Conservation (phyloP, 2,113 vertebrate genomes). For the Zingel zingel region DNA sequence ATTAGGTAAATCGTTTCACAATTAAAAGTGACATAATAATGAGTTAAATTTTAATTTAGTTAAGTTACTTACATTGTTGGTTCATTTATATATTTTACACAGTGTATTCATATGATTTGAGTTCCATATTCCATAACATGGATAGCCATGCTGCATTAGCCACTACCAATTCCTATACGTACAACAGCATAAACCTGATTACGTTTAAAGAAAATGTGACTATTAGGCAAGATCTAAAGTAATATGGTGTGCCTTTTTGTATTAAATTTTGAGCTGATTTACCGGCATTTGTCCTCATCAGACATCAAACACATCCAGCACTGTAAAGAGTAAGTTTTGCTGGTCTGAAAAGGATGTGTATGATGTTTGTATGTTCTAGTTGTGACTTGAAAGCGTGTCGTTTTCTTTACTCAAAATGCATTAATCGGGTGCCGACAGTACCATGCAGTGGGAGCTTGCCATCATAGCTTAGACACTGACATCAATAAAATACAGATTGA, state of each 20-base stretch:
- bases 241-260: background rate
- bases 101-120: background rate
- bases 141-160: too few relatives aligned
- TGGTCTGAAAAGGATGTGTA: background rate
- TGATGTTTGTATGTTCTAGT: background rate
- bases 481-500: slow-evolving; percentile 8
- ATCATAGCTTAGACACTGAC: background rate
- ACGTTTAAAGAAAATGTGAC: background rate
- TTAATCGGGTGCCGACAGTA: background rate
- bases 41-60: background rate
- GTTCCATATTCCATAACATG: background rate
- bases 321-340: background rate
- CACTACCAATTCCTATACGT: too few relatives aligned
- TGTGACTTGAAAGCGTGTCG: background rate
- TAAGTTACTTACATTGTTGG: background rate
- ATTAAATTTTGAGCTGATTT: background rate
- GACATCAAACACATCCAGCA: background rate
- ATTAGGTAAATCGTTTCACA: background rate
- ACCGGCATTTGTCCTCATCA: background rate
- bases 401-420: background rate
- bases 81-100: background rate
- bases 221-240: background rate
- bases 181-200: background rate
- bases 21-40: background rate
- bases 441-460: background rate